phyloP scores from a whole-genome alignment of 2,888 invertebrate species.

The Pristionchus arcanus region DNA sequence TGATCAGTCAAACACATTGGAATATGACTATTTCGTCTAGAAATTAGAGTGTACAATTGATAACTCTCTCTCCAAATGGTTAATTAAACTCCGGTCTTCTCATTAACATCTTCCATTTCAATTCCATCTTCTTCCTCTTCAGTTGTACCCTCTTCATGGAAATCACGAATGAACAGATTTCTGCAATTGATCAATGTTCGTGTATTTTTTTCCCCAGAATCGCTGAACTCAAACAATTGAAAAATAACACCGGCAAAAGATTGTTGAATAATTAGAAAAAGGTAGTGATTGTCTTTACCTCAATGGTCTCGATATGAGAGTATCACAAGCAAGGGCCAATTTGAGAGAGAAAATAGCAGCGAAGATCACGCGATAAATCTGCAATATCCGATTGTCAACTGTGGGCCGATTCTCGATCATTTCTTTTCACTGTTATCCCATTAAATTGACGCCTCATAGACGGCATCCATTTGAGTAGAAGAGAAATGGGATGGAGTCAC shows the following conservation, averaged over 20 bases:
- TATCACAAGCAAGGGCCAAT: constrained; percentile 70
- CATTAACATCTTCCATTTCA: constrained; percentile 5
- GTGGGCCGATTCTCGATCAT: background rate
- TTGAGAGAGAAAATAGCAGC: constrained; percentile 69
- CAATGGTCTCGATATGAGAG: constrained; percentile 72
- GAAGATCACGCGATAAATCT: constrained; percentile 74
- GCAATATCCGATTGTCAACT: background rate
- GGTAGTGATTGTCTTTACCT: constrained; percentile 56
- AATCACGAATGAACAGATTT: constrained; percentile 25
- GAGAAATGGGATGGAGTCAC: constrained; percentile 39
- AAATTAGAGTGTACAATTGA: background rate
- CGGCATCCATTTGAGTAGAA: background rate
- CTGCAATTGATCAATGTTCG: background rate
- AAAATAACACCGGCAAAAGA: background rate
- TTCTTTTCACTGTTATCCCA: background rate
- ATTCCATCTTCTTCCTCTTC: constrained; percentile 50
- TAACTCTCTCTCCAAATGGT: background rate
- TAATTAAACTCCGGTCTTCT: background rate
- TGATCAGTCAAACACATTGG: background rate
- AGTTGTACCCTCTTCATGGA: background rate
- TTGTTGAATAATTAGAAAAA: background rate
- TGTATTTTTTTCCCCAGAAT: background rate
- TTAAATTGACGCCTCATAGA: background rate
- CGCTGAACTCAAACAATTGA: background rate
- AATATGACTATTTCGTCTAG: constrained; percentile 26